Evolutionary conservation across 2,113 vertebrate species (phyloP), one percentile per base, ranked within the genome.

Genomic region (Crotalus helleri): DNA sequence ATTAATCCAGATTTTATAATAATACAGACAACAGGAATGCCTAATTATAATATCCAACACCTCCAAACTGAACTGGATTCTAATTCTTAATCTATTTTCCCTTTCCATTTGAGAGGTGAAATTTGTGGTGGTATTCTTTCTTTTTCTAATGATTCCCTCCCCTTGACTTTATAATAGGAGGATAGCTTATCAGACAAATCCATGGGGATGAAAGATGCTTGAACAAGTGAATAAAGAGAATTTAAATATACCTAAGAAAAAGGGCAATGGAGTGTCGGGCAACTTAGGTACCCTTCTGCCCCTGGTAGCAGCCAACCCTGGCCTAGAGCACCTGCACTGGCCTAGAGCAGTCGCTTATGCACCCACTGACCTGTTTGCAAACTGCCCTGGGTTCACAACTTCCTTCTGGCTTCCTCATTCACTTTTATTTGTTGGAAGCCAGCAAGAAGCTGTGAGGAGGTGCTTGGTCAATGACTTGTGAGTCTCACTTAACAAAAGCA

Each of bases 121-220:
- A 96, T 93, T 94, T 94, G 92, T 97, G 91, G 85, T 94, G 55
- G 23, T 93, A 15, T 39, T 93, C 90, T 95, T 94, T 96, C 44
- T 96, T 91, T 94, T 94, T 96, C 93, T 92, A 95, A 94, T 95
- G 93, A 90, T 92, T 96, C 92, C 91, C 93, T 87, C 81, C 58
- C 55, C 5, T 92, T 91, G 92, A 92, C 95, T 97, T 97, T 97
- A n/a, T 96, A 96, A 97, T 94, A 93, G 94, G 58, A 95, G 93
- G 85, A 88, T 61, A 96, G 94, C 94, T 97, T 97, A 97, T 96
- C 94, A 95, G 95, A 94, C 92, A 95, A 96, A 92, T 94, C 89
- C 90, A 29, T 33, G 92, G 64, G 93, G 95, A 96, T 91, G 91
- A 96, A 94, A 93, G 61, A 95, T 88, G 90, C 94, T 96, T 96